Conservation (phyloP, 2,797 vertebrate genomes). For the Clarias pachynema region DNA sequence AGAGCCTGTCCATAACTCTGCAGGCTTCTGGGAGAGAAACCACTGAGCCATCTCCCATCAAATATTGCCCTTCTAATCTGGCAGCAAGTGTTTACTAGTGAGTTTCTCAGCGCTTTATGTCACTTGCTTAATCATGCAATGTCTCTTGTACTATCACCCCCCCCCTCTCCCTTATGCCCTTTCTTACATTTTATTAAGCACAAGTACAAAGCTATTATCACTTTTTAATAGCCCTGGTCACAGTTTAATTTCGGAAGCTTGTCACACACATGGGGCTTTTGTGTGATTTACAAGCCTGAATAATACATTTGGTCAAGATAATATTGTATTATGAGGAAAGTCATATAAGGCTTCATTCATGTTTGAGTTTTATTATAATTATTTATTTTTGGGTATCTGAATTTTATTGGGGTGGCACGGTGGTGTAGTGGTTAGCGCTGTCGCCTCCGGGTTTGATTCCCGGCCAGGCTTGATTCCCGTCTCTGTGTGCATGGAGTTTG, state of each 20-base stretch:
- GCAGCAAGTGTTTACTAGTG: conserved; percentile 8
- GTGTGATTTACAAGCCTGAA: conserved; percentile 40
- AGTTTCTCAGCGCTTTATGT: conserved; percentile 4
- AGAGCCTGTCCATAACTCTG: conserved; percentile 16
- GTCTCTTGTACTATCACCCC: neutral
- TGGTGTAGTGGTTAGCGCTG: too few relatives aligned
- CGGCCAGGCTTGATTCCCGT: too few relatives aligned
- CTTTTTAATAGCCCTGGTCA: conserved; percentile 51
- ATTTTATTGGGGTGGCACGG: neutral
- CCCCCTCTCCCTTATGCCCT: neutral
- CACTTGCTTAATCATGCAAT: conserved; percentile 9
- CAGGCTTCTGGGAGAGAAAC: conserved; percentile 11
- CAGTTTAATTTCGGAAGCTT: conserved; percentile 35
- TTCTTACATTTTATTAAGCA: conserved; percentile 51
- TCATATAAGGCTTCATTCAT: neutral
- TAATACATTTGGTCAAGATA: conserved; percentile 42
- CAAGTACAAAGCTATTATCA: conserved; percentile 41
- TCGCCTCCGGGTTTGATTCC: too few relatives aligned
- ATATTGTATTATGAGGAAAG: conserved; percentile 23
- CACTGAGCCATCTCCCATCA: neutral
- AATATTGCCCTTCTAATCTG: conserved; percentile 4
- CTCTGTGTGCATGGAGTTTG: too few relatives aligned
- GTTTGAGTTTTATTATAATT: neutral
- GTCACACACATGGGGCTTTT: conserved; percentile 39
- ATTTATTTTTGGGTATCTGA: neutral